Conservation (phyloP, 2,797 vertebrate genomes). For the Periophthalmus magnuspinnatus region DNA sequence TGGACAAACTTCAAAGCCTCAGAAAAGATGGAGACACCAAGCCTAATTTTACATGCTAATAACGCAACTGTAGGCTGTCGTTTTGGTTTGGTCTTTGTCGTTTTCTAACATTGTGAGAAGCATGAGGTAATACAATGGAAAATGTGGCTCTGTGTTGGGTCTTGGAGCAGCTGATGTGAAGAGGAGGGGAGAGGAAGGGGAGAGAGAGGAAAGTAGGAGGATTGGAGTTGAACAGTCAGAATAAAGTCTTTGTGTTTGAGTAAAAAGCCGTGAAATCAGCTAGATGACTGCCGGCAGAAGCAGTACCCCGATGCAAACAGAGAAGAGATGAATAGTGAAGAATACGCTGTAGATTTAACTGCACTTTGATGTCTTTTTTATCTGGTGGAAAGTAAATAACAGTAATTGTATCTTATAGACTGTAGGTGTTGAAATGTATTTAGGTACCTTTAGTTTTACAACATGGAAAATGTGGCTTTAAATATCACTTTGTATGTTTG, state of each 20-base stretch:
- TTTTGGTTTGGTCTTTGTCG: background rate
- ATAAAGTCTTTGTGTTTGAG: constrained; percentile 74
- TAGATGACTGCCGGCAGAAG: constrained; percentile 54
- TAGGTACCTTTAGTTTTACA: background rate
- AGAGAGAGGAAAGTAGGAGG: constrained; percentile 41
- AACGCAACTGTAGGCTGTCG: constrained; percentile 21
- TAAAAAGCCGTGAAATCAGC: constrained; percentile 74
- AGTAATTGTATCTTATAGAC: too few species aligned
- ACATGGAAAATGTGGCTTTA: background rate
- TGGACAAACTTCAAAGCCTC: constrained; percentile 61
- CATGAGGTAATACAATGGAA: constrained; percentile 43
- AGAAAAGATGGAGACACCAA: constrained; percentile 23
- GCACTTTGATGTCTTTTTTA: background rate
- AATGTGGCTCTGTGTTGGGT: constrained; percentile 33
- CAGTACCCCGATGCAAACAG: constrained; percentile 22
- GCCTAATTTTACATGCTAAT: constrained; percentile 56
- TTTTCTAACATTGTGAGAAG: constrained; percentile 4
- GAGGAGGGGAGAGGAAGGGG: constrained; percentile 26
- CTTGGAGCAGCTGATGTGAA: constrained; percentile 37
- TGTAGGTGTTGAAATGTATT: background rate
- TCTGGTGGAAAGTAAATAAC: background rate
- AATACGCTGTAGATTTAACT: constrained; percentile 5
- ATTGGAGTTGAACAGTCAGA: constrained; percentile 57
- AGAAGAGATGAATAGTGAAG: background rate
- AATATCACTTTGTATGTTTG: too few species aligned